A percentile compares a stretch with the other conserved stretches of the same genome.
phyloP scores from a whole-genome alignment of 2,888 invertebrate genomes.

The Drosophila suboccidentalis region DNA sequence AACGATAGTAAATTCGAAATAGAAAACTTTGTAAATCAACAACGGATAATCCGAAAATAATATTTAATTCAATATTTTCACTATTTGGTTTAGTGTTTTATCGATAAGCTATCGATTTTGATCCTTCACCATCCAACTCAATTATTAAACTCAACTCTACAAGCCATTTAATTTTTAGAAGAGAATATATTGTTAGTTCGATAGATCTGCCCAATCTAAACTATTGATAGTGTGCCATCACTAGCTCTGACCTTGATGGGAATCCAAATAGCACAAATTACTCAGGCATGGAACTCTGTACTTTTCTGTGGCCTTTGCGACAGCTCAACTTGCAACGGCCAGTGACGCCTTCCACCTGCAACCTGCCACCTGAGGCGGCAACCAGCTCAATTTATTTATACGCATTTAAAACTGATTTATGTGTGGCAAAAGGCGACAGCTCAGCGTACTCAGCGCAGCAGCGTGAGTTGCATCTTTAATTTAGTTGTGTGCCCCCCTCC shows the following conservation, averaged over 20 bases:
- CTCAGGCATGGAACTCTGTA: not conserved
- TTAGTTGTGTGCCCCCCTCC: slow-evolving; percentile 40
- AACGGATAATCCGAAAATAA: not conserved
- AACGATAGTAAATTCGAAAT: slow-evolving; percentile 20
- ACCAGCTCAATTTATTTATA: slow-evolving; percentile 74
- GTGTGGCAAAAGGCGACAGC: slow-evolving; percentile 57
- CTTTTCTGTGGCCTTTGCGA: slow-evolving; percentile 3
- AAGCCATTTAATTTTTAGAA: not conserved
- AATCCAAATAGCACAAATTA: slow-evolving; percentile 2
- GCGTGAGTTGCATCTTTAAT: slow-evolving; percentile 74
- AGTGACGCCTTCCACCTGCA: slow-evolving; percentile 44
- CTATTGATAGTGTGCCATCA: not conserved
- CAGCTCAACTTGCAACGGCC: slow-evolving; percentile 10
- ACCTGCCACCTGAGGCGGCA: slow-evolving; percentile 50
- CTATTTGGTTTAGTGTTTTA: too few relatives aligned
- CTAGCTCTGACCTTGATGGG: not conserved
- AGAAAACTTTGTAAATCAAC: not conserved
- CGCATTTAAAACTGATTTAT: slow-evolving; percentile 79
- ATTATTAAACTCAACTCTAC: too few relatives aligned
- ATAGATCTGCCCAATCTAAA: too few relatives aligned
- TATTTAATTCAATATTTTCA: too few relatives aligned
- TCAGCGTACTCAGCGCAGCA: slow-evolving; percentile 30
- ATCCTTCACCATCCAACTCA: too few relatives aligned
- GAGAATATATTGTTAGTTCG: not conserved
- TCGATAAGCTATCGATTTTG: too few relatives aligned